Percentiles rank a stretch among this genome's conserved stretches.
Evolutionary conservation across 2,888 invertebrate species (phyloP).

Genomic region (Hypomecis atomaria): DNA sequence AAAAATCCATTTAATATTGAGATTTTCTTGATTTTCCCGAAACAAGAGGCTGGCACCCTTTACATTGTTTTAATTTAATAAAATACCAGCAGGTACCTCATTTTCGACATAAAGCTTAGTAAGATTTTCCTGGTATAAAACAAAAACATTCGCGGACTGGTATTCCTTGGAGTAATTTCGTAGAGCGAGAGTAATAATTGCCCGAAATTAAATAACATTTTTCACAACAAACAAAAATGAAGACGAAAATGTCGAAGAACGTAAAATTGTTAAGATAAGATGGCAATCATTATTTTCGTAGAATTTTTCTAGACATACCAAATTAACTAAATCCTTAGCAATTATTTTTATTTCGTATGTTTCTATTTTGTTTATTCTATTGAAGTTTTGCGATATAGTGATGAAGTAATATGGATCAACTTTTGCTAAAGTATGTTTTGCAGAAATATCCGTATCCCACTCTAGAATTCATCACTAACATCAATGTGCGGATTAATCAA

Average conservation of each 20-base stretch:
- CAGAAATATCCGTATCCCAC: too few species aligned
- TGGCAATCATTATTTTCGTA: slow-evolving; percentile 70
- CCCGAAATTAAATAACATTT: slow-evolving; percentile 81
- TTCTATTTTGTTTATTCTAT: too few species aligned
- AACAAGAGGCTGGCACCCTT: slow-evolving; percentile 40
- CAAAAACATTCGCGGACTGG: slow-evolving; percentile 68
- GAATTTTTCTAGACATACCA: slow-evolving; percentile 12
- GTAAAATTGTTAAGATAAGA: slow-evolving; percentile 66
- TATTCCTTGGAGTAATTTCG: slow-evolving; percentile 83
- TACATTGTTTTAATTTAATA: slow-evolving; percentile 61
- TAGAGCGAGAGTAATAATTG: slow-evolving; percentile 83
- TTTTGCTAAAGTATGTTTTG: too few species aligned
- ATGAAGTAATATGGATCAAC: too few species aligned
- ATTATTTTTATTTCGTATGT: not conserved
- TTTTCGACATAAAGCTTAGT: slow-evolving; percentile 73
- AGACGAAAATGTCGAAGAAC: slow-evolving; percentile 69
- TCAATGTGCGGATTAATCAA: too few species aligned
- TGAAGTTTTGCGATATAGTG: too few species aligned
- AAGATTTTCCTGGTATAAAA: slow-evolving; percentile 68
- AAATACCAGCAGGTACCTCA: slow-evolving; percentile 70
- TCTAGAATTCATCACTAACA: too few species aligned
- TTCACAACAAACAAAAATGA: slow-evolving; percentile 80
- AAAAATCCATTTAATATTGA: not conserved
- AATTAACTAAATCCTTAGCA: not conserved
- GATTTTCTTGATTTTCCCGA: slow-evolving; percentile 23